Percentiles rank a stretch among this genome's conserved stretches.
phyloP scores from a whole-genome alignment of 1,140 invertebrate species.

The Panagrolaimus sp. region DNA sequence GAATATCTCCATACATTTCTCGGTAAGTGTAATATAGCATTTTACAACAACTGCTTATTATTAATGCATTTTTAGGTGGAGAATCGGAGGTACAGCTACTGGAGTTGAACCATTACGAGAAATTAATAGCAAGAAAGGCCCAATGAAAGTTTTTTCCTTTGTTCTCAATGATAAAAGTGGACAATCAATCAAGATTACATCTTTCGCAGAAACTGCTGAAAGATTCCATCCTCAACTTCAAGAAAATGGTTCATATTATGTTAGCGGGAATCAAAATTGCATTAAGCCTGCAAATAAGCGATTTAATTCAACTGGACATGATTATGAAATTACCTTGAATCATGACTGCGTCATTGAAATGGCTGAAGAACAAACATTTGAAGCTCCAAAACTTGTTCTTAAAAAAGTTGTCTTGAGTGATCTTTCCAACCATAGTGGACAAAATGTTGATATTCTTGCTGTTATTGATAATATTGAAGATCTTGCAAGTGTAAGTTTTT shows the following conservation, averaged over 20 bases:
- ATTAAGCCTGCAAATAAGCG: conserved; percentile 88
- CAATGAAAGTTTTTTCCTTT: conserved; percentile 87
- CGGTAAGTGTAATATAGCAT: conserved; percentile 20
- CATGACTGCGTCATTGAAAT: conserved; percentile 69
- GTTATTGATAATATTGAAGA: conserved; percentile 75
- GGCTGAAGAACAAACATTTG: conserved; percentile 59
- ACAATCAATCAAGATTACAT: conserved; percentile 82
- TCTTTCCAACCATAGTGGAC: background rate
- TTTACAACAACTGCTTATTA: background rate
- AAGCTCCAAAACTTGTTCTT: background rate
- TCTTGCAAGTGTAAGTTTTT: conserved; percentile 67
- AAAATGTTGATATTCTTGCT: conserved; percentile 74
- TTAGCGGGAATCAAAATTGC: conserved; percentile 66
- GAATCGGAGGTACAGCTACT: conserved; percentile 81
- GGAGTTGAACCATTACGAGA: conserved; percentile 75
- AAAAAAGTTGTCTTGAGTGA: background rate
- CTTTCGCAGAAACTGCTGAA: conserved; percentile 81
- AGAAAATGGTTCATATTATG: conserved; percentile 77
- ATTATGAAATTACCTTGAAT: conserved; percentile 90
- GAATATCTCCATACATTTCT: background rate
- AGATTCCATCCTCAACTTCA: conserved; percentile 84
- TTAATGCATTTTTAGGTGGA: conserved; percentile 68
- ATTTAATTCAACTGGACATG: conserved; percentile 76
- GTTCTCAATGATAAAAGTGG: conserved; percentile 86
- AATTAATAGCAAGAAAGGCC: conserved; percentile 83